Base-by-base conservation (phyloP, 2,113 vertebrate species). In the Pteropus alecto region DNA sequence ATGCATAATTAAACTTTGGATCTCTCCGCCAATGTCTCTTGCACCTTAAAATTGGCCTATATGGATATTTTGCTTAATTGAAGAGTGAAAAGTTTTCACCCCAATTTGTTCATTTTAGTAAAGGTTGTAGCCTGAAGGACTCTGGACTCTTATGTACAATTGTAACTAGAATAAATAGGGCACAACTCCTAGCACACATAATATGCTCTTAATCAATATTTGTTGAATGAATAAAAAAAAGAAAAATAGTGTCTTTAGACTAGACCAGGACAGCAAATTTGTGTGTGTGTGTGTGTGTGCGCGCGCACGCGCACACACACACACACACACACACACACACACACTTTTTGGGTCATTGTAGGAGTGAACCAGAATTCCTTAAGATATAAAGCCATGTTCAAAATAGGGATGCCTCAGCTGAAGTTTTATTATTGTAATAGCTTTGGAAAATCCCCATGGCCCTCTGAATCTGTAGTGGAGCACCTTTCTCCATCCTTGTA, bases 371-470 rank as follows among this genome's bases (percentile, higher is more conserved):
- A 41, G 51, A 97, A 78, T 94, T 96, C 38, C 87, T 78, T 67
- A 76, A 86, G n/a, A 61, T 90, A 9, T 87, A 84, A 96, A 90
- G 38, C 65, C n/a, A 14, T 84, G 70, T 93, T 94, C 48, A 56
- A 92, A 76, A 58, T 46, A 93, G 24, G 76, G 43, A 67, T 33
- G 21, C 51, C 30, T 74, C 79, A 30, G 41, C 28, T 87, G n/a
- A 41, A 77, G 46, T 67, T 84, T 71, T 5, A 58, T 74, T 87
- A 48, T 67, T 87, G 79, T 2, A 26, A 79, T n/a, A 65, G 58
- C 58, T 79, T 94, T 95, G 8, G 15, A 83, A 92, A 84, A 12
- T 30, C 13, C 33, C 21, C 18, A 35, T 51, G 83, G 58, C 28
- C 82, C 26, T 71, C 77, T 26, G 84, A 92, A 14, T 79, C 60